Conservation (phyloP, 2,888 invertebrate species). For the Lasioglossum marginatum region DNA sequence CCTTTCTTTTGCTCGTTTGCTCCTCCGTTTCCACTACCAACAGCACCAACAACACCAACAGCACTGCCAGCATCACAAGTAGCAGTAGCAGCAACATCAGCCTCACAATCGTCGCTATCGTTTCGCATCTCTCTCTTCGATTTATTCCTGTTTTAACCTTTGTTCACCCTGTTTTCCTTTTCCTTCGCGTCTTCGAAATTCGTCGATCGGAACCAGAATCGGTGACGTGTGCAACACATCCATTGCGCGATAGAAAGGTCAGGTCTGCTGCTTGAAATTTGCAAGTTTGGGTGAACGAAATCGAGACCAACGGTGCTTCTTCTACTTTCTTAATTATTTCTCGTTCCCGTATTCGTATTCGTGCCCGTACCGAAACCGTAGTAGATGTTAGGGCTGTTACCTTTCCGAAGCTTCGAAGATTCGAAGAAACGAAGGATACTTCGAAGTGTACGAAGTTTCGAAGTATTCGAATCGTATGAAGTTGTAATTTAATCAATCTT, state of each 20-base stretch:
- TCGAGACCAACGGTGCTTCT: no score
- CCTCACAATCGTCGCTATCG: not conserved
- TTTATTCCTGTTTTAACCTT: not conserved
- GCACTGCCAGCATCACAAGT: not conserved
- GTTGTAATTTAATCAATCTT: no score
- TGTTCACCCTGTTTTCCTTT: not conserved
- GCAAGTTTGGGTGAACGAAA: no score
- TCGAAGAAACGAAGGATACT: no score
- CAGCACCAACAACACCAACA: not conserved
- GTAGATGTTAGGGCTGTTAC: no score
- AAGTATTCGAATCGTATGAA: no score
- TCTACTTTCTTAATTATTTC: no score
- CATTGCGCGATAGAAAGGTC: no score
- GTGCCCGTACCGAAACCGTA: not conserved
- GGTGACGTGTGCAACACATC: not conserved
- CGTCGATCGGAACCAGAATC: not conserved
- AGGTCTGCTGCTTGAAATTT: no score
- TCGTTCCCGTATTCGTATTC: no score
- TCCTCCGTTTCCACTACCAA: not conserved
- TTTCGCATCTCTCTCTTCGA: not conserved
- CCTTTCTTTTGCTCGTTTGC: not conserved
- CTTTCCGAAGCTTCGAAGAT: no score
- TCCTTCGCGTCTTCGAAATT: not conserved
- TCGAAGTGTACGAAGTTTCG: no score
- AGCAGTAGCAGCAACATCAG: not conserved